Evolutionary conservation across 2,888 invertebrate genomes (phyloP).

Genomic region (Dolichomitus sp.): DNA sequence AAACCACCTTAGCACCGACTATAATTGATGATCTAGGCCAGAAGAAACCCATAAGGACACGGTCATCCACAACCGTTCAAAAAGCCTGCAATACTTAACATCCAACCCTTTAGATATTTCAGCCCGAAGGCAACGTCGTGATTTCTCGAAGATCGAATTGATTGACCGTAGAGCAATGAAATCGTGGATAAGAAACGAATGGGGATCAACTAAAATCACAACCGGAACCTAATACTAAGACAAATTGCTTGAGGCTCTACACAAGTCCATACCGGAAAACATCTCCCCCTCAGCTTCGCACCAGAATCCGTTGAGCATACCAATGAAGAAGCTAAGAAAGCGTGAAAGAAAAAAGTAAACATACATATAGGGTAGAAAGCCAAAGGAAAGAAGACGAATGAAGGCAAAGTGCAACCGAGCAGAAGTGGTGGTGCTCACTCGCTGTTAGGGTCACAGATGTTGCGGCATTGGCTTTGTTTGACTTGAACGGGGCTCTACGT

Average conservation of each 20-base stretch:
- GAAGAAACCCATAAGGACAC: not conserved
- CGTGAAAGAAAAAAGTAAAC: conserved; percentile 7
- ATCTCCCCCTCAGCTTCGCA: conserved; percentile 18
- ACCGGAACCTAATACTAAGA: conserved; percentile 9
- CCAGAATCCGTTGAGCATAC: conserved; percentile 37
- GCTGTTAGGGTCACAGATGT: conserved; percentile 64
- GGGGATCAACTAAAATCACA: conserved; percentile 53
- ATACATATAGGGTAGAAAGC: not conserved
- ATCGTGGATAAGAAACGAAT: conserved; percentile 39
- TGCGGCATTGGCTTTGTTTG: conserved; percentile 66
- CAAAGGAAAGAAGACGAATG: conserved; percentile 1
- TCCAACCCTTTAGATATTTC: conserved; percentile 7
- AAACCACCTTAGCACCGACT: too few species aligned
- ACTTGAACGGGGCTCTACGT: conserved; percentile 18
- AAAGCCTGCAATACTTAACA: not conserved
- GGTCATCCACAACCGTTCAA: not conserved
- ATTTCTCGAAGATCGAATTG: conserved; percentile 35
- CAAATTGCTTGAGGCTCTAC: conserved; percentile 44
- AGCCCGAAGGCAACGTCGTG: conserved; percentile 36
- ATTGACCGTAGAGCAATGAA: conserved; percentile 51
- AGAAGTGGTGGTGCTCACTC: conserved; percentile 42
- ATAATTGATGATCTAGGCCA: too few species aligned
- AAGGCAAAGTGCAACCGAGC: conserved; percentile 53
- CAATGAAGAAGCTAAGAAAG: conserved; percentile 26
- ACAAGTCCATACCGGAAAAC: conserved; percentile 18